Evolutionary conservation across 2,797 vertebrate genomes (phyloP).

Genomic region (Carapus acus): DNA sequence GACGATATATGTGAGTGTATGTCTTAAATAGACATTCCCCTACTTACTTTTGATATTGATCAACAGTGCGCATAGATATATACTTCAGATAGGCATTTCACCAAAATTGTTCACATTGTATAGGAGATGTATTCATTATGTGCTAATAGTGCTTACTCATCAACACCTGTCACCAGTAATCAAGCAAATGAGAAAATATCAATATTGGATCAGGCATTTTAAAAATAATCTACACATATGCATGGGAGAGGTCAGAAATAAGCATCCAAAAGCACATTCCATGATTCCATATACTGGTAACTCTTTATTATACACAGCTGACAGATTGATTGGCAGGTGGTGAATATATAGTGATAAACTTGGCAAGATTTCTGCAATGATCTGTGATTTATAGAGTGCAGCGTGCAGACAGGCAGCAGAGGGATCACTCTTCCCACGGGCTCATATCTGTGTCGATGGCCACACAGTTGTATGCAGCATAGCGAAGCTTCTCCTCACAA

Average conservation of each 20-base stretch:
- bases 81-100: no score
- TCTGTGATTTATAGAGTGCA: conserved; percentile 35
- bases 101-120: no score
- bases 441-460: conserved; percentile 98
- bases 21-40: no score
- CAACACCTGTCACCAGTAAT: no score
- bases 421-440: conserved; percentile 92
- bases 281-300: conserved; percentile 41
- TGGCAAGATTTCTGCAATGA: conserved; percentile 31
- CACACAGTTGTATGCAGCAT: conserved; percentile 97
- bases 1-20: no score
- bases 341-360: conserved; percentile 39
- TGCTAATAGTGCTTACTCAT: no score
- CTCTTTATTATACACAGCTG: conserved; percentile 65
- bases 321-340: conserved; percentile 50
- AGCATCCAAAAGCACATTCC: conserved; percentile 1
- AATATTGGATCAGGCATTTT: no score
- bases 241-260: not conserved
- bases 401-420: conserved; percentile 27
- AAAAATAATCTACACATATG: no score
- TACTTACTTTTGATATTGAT: no score
- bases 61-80: no score
- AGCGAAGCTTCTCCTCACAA: conserved; percentile 95
- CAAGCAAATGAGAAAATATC: no score
- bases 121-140: no score